Base-by-base conservation (phyloP, 2,797 vertebrate species). In the Fringilla coelebs region DNA sequence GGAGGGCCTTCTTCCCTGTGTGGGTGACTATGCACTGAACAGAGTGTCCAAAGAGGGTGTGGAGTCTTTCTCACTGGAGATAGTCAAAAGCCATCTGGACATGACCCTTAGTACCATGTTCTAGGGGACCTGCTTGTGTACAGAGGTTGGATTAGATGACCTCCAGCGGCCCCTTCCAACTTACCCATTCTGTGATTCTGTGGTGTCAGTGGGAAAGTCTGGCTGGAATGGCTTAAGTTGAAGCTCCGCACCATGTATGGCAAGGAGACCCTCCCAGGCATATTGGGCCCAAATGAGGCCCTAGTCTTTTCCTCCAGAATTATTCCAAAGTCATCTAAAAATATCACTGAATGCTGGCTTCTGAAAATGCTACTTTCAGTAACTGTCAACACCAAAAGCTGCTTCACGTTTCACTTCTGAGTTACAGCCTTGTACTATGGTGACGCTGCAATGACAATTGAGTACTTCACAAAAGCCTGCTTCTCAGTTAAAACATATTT, bases 281-380 rank as follows among this genome's bases (percentile, higher is more conserved):
- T 10, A 66, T 0, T 2, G 1, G 11, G 14, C 26, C 38, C 46
- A 52, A 86, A 67, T 0, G 0, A 82, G 13, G 25, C 3, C 28
- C 26, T 38, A 40, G 4, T 41, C 51, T 51, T 76, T 70, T 63
- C 29, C 12, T 74, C 17, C 29, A 63, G 22, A 73, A 34, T 65
- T 68, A 76, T n/a, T 85, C 31, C 28, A 73, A 85, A 88, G 13
- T 19, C 61, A 68, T 61, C 12, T 51, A 76, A 62, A 76, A 48
- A 67, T 52, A 41, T 29, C 46, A 48, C 22, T 55, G 38, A 83
- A 66, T 48, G 48, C 4, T 72, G 43, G 46, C 16, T 60, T 74
- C 25, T 24, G 51, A 74, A 82, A 93, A 67, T 49, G 16, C 18
- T 51, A 28, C 11, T 49, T 72, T 26, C 49, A 52, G 22, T 52